Base-by-base conservation (phyloP, 2,113 vertebrate genomes). In the Myotis brandtii region DNA sequence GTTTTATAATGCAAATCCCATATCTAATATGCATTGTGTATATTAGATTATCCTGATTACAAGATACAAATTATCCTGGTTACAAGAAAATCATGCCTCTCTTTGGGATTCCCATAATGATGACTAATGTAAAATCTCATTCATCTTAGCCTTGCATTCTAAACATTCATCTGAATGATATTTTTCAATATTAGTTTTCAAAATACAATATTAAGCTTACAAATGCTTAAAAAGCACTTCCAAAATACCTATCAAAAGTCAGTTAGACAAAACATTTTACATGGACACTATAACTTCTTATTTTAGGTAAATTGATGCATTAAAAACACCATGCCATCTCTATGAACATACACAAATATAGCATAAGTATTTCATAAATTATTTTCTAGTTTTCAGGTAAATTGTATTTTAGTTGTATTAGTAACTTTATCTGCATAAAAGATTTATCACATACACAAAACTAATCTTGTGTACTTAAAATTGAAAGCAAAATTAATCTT, bases 181-280 rank as follows among this genome's bases (percentile, higher is more conserved):
- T 90, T 96, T 91, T 89, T 96, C 86, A 97, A 59, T 95, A 89
- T 75, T 4, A 79, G 73, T 96, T 96, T 97, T 92, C 52, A 97
- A 96, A 93, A 96, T 27, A 70, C 64, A 69, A 64, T 84, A 96
- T 73, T 89, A 95, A 93, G 59, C 70, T 25, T 72, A 84, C 84
- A 81, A 97, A 86, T 82, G 70, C 6, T 93, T 95, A n/a, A 83
- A 96, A 96, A 79, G 21, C 64, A 94, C 14, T 93, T 82, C 46
- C 20, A 91, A 97, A 93, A 91, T 76, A 93, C 6, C 73, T 96
- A 92, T 20, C 87, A 48, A 66, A 86, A 16, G 93, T 96, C 89
- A 97, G 50, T 80, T 14, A 77, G 37, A 52, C 56, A 96, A 81
- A 94, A 89, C 62, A 46, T 18, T 46, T 0, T 87, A 4, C 2